Evolutionary conservation across 2,113 vertebrate genomes (phyloP).

Genomic region (Rousettus leschenaultii): DNA sequence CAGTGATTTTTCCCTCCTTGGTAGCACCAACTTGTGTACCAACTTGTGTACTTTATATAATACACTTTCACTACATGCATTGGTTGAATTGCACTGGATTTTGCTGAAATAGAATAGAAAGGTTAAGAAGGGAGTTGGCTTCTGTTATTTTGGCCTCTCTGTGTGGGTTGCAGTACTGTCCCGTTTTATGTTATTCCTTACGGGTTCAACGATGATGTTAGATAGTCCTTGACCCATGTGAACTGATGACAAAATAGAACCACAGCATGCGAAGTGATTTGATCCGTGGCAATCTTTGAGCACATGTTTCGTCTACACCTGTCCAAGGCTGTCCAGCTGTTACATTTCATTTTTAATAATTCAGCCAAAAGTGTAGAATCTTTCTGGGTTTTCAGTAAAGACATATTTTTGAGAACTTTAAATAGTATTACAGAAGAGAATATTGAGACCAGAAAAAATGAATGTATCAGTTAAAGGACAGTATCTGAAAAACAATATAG

Average conservation of each 20-base stretch:
- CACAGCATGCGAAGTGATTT: background rate
- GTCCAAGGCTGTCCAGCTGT: slow-evolving; percentile 3
- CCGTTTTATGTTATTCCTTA: background rate
- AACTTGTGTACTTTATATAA: background rate
- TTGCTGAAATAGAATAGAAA: background rate
- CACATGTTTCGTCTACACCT: background rate
- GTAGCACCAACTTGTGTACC: background rate
- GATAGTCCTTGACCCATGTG: slow-evolving; percentile 23
- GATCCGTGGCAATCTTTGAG: background rate
- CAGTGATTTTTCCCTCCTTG: background rate
- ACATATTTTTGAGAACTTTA: slow-evolving; percentile 28
- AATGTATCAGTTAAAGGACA: background rate
- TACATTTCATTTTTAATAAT: slow-evolving; percentile 26
- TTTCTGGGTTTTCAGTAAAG: background rate
- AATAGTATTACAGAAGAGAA: background rate
- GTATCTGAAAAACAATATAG: background rate
- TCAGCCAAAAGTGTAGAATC: background rate
- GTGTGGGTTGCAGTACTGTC: background rate
- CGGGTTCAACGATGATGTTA: background rate
- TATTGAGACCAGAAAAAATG: background rate
- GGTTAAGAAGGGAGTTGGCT: background rate
- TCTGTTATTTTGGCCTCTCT: background rate
- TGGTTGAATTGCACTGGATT: slow-evolving; percentile 13
- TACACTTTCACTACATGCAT: background rate
- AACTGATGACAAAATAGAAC: slow-evolving; percentile 5